Base-by-base conservation (phyloP, 2,113 vertebrate genomes). In the Lethenteron camtschaticum region DNA sequence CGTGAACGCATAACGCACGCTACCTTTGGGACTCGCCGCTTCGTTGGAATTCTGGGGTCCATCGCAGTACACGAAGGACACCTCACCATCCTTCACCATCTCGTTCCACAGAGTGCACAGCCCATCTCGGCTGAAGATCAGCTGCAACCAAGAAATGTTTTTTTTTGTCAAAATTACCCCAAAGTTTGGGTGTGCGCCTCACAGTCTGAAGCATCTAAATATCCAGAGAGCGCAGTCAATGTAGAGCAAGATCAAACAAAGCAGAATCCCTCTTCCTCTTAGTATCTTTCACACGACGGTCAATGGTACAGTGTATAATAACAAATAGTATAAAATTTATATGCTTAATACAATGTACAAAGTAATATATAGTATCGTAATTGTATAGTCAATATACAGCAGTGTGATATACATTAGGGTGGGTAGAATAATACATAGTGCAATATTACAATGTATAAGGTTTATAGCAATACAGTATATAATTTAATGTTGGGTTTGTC, bases 61-160 rank as follows among this genome's bases (percentile, higher is more conserved):
- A 69, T 96, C 92, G 71, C 86, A 81, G 72, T 88, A 83, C 12
- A 78, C 85, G 73, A 90, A 90, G 4, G 89, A 75, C 72, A 99
- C 90, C 79, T 96, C 92, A 55, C 94, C 90, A 81, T 99, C 92
- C 81, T 95, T 96, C 14, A 99, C 90, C 92, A 99, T 96, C 79
- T 99, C 94, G 73, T 99, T 99, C 94, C 94, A 99, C 77, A 99
- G 85, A 75, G 90, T 90, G 74, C 88, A 92, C 9, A 99, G 82
- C 55, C 94, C 94, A 82, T 95, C 92, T 70, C 86, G 79, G 58
- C 89, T 91, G 78, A 99, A 99, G 3, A 88, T 90, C 2, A 94
- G 87, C 92, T 99, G 78, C 69, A 71, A 78, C 76, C 75, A 66
- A 73, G 18, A 70, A 70, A 16, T 66, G n/a, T 20, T 66, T 66